Evolutionary conservation across 2,113 vertebrate species (phyloP), one percentile per base, ranked within the genome.

Genomic region (Mesoclemmys tuberculata): DNA sequence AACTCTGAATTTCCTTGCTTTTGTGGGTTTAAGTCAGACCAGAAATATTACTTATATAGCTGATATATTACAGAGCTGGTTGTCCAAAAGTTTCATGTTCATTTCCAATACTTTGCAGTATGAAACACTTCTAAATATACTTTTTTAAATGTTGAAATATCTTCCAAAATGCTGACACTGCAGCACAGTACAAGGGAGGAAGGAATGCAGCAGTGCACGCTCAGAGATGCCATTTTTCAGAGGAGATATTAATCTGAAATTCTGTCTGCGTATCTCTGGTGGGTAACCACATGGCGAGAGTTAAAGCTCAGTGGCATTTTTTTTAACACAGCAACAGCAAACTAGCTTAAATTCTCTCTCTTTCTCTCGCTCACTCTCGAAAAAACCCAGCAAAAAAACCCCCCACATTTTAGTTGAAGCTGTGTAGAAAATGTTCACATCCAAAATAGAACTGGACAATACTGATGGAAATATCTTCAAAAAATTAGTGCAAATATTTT

Each of bases 211-310:
- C 21, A 92, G 80, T 51, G 79, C n/a, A 18, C 7, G 52, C 51
- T 49, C 49, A 90, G 38, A 92, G 27, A 3, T 82, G 56, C 13
- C 1, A 5, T 26, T 88, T 74, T 90, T 88, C 68, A 92, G 55
- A 58, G 12, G 22, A 86, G 54, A 31, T 87, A 80, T 51, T 92
- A 55, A 81, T 93, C 56, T 44, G 18, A 92, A 97, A 68, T 94
- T 27, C 55, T 83, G 52, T 68, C 44, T 88, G 49, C 61, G 85
- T 24, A 18, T 52, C 52, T 64, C 64, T 84, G 19, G 11, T 71
- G 79, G 29, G 83, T 82, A 35, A 58, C 46, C 54, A 88, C 8
- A 21, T n/a, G 35, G 16, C 38, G 3, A 21, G 49, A 92, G 86
- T 87, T 88, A 91, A 90, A 90, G 31, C 6, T 51, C 12, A 89